These are phyloP conservation scores for Crotalus adamanteus DNA, from an alignment of 2,797 vertebrate genomes.

Conservation along the genomic window DNA sequence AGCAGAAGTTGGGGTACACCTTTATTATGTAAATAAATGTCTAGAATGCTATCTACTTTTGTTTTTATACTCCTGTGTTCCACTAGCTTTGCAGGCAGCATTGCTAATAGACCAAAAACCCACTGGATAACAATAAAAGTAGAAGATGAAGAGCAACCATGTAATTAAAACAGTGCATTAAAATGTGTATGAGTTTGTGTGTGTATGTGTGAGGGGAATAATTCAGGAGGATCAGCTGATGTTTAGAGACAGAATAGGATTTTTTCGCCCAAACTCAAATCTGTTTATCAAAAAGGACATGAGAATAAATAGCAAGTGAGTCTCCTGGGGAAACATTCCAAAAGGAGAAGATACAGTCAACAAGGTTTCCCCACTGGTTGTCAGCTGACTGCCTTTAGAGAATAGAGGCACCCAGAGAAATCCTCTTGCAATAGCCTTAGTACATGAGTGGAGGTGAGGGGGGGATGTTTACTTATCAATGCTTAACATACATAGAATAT, in stretches of 20 bases:
- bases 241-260: neutral
- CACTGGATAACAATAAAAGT: neutral
- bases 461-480: neutral
- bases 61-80: neutral
- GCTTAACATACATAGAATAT: neutral
- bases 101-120: neutral
- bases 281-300: neutral
- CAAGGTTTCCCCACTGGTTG: neutral
- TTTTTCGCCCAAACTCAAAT: neutral
- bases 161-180: neutral
- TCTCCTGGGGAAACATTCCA: neutral
- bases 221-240: neutral
- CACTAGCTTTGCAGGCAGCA: neutral
- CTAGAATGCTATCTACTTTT: neutral
- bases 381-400: neutral
- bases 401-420: neutral
- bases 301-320: too few relatives aligned
- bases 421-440: neutral
- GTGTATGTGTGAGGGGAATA: neutral
- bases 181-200: neutral
- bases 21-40: neutral
- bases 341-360: neutral
- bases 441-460: neutral
- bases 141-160: neutral
- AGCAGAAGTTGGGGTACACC: neutral